Base-by-base conservation (phyloP, 2,888 invertebrate genomes). In the Caenorhabditis sp. region DNA sequence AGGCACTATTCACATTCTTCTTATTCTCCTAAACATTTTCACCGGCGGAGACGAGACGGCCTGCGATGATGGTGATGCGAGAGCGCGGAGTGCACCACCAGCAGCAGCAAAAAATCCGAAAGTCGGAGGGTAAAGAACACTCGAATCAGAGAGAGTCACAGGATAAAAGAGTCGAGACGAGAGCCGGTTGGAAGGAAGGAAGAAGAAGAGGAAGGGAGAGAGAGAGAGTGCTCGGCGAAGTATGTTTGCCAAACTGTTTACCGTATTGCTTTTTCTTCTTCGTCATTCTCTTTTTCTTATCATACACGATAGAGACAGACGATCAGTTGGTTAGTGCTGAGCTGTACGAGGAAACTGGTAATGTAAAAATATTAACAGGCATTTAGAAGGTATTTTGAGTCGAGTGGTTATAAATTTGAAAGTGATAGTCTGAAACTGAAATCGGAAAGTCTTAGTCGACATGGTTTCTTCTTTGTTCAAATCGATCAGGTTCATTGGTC, bases 241-340 rank as follows among this genome's bases (percentile, higher is more conserved):
- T 77, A 70, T 77, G 70, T 77, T 70, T 77, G 77, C 77, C 63
- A 70, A 77, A 77, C 77, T 77, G 77, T 77, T 77, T 77, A 70
- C 77, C 70, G 70, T 77, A 77, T 77, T 77, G 61, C 61, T 77
- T 68, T 76, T 77, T 77, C 70, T 70, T 77, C 77, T 69, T 70
- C 77, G 63, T 66, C 61, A 54, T 73, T 10, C 10, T 47, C 19
- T n/a, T n/a, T n/a, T n/a, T 63, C 77, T 77, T 77, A 76, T 76
- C 76, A 76, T 51, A 76, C 51, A 49, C n/a, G n/a, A n/a, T n/a
- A 28, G 58, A 59, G 59, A 59, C 35, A 72, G 47, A 59, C 35
- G 58, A 59, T 69, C 41, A 59, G 59, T 76, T 68, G 59, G 68
- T 47, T 59, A 24, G 31, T 28, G n/a, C 31, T 24, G 31, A 59